Evolutionary conservation across 2,797 vertebrate genomes (phyloP), one percentile per base, ranked within the genome.

Genomic region (Yasuhikotakia modesta): DNA sequence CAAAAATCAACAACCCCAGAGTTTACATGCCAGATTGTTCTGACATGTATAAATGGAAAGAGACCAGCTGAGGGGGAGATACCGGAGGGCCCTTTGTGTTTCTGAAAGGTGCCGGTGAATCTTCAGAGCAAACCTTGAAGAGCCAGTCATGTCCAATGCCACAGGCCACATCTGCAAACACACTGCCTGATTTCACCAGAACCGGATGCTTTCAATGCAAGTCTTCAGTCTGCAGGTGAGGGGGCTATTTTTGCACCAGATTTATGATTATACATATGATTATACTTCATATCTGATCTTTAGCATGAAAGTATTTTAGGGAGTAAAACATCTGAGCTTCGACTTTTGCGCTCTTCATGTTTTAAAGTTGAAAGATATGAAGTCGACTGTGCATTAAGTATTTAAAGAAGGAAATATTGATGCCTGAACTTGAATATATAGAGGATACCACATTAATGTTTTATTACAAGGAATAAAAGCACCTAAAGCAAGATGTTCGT

Each of bases 341-440:
- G 61, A 80, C 80, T 81, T 82, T 79, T 76, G 65, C 65, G 32
- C 72, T 74, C 57, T 81, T 85, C 75, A 76, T 79, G 73, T 83
- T 85, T 84, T 79, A 85, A 88, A 86, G 84, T 85, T 86, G 78
- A 85, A 84, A 83, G 83, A 63, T 81, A 79, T 70, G 76, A 73
- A 83, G 84, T 80, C 45, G 83, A 50, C 64, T 61, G 57, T 70
- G 79, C 81, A 84, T 86, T 85, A 86, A 85, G 79, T 82, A 86
- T 85, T 85, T 85, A 84, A 83, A 86, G 83, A 87, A 73, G 75
- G 86, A 88, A 87, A 87, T 87, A 85, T 89, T 86, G 85, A 89
- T 87, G 87, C 73, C 66, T 68, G 78, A 80, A 85, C 79, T 76
- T 84, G 76, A 84, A 84, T 81, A 84, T 82, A 85, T 79, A 83